A percentile compares a stretch with the other conserved stretches of the same genome.
Conservation (phyloP, 2,888 invertebrate genomes). For the Pycnomerus fuliginosus region DNA sequence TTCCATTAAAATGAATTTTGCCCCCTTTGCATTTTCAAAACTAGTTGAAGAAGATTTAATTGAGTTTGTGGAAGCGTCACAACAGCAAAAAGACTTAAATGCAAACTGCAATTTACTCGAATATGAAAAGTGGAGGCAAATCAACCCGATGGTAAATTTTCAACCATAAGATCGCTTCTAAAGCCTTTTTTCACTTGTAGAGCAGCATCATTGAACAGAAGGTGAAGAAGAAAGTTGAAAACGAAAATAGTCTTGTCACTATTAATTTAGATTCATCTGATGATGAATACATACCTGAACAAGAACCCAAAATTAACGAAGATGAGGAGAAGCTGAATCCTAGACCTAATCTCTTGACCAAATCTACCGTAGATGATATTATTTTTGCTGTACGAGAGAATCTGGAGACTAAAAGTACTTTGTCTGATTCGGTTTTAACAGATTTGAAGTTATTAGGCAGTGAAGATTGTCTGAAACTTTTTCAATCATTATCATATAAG, state of each 20-base stretch:
- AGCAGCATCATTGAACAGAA: no score
- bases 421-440: conserved; percentile 1
- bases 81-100: conserved; percentile 5
- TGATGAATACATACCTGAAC: conserved; percentile 2
- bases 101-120: conserved; percentile 9
- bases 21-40: conserved; percentile 14
- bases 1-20: no score
- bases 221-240: conserved; percentile 2
- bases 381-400: conserved; percentile 14
- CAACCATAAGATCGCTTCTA: no score
- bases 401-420: conserved; percentile 7
- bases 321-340: not conserved
- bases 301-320: not conserved
- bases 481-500: no score
- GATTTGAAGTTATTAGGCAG: no score
- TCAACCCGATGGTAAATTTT: conserved; percentile 7
- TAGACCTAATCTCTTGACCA: not conserved
- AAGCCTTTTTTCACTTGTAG: no score
- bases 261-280: conserved; percentile 6
- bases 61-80: conserved; percentile 11
- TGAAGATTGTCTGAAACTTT: no score
- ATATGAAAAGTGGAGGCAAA: conserved; percentile 10
- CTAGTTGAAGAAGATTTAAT: conserved; percentile 6
- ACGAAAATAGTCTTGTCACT: not conserved
- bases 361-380: conserved; percentile 7